Evolutionary conservation across 2,113 vertebrate genomes (phyloP).

Genomic region (Passer domesticus): DNA sequence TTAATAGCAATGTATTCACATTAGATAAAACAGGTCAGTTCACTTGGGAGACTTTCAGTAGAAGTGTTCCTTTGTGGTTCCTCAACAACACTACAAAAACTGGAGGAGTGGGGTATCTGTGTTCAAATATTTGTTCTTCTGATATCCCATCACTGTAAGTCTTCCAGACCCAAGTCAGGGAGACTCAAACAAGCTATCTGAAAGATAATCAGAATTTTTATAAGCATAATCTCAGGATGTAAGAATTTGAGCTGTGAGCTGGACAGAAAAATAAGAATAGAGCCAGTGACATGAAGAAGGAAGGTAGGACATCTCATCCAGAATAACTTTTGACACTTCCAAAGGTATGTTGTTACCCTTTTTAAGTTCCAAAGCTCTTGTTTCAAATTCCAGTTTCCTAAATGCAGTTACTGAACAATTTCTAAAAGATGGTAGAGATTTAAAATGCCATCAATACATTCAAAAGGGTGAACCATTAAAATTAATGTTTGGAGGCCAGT

Average conservation of each 20-base stretch:
- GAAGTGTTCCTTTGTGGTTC: not conserved
- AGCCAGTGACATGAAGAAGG: not conserved
- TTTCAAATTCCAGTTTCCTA: not conserved
- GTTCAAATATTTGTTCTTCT: not conserved
- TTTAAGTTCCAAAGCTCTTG: not conserved
- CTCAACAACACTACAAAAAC: not conserved
- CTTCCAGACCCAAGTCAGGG: not conserved
- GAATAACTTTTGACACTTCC: not conserved
- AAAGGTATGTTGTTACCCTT: not conserved
- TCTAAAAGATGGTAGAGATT: not conserved
- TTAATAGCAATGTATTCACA: not conserved
- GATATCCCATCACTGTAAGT: not conserved
- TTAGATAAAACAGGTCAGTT: not conserved
- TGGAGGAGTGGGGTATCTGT: accelerated
- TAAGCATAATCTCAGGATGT: not conserved
- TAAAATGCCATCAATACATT: not conserved
- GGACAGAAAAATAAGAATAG: not conserved
- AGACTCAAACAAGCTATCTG: not conserved
- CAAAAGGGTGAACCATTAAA: not conserved
- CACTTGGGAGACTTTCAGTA: not conserved
- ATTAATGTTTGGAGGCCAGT: not conserved
- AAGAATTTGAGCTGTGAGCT: not conserved
- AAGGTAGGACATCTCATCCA: not conserved
- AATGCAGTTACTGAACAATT: not conserved
- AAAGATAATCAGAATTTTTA: not conserved